phyloP scores from a whole-genome alignment of 2,888 invertebrate genomes.

The Daptonema setosum region DNA sequence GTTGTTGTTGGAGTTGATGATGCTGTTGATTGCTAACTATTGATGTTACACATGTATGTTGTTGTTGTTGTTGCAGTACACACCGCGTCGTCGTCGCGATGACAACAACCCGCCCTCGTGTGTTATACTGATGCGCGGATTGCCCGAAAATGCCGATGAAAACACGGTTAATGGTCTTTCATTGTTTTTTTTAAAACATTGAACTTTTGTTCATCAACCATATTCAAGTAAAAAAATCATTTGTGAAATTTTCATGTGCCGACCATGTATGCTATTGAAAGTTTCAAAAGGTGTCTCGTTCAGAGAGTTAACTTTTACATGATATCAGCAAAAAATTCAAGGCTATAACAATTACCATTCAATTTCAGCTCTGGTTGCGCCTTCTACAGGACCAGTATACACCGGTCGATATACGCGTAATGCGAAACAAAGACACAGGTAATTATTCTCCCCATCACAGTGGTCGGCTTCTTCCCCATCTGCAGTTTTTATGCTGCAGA shows the following conservation, averaged over 20 bases:
- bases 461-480: not conserved
- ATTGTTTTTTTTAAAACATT: not conserved
- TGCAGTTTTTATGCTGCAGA: not conserved
- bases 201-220: not conserved
- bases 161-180: not conserved
- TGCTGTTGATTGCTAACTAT: no score
- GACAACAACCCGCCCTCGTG: not conserved
- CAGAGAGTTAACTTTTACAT: no score
- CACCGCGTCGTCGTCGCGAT: no score
- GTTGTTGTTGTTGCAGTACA: no score
- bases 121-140: not conserved
- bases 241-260: not conserved
- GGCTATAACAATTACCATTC: not conserved
- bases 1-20: no score
- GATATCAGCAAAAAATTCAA: not conserved
- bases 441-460: not conserved
- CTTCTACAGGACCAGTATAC: not conserved
- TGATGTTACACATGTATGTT: no score
- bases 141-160: not conserved
- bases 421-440: not conserved
- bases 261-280: no score
- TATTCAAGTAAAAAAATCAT: not conserved
- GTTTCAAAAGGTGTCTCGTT: no score
- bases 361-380: not conserved
- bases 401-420: not conserved